phyloP scores from a whole-genome alignment of 2,113 vertebrate species.

The Sylvia atricapilla region DNA sequence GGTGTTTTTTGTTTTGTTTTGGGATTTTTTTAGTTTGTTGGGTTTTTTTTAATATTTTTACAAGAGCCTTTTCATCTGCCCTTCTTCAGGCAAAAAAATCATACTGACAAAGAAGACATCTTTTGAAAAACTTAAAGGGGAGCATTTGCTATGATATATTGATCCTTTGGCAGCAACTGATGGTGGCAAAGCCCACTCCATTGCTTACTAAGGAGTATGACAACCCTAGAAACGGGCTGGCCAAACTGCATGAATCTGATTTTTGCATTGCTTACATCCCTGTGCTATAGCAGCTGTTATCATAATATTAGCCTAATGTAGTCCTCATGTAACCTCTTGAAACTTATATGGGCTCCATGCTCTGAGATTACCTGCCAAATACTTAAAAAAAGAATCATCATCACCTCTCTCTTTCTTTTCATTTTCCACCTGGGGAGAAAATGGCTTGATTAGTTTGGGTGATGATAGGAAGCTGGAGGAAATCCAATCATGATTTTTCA shows the following conservation, averaged over 20 bases:
- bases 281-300: conserved; percentile 31
- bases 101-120: neutral
- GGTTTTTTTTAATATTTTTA: neutral
- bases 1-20: neutral
- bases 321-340: conserved; percentile 43
- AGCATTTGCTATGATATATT: neutral
- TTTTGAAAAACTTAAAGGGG: neutral
- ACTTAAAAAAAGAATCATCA: conserved; percentile 3
- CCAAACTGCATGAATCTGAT: neutral
- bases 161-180: neutral
- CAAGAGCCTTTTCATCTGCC: neutral
- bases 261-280: neutral
- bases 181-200: neutral
- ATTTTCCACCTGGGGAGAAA: conserved; percentile 50
- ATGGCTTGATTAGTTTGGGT: conserved; percentile 46
- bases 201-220: conserved; percentile 11
- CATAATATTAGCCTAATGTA: neutral
- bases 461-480: conserved; percentile 41
- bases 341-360: neutral
- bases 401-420: conserved; percentile 23
- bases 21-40: no score
- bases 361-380: conserved; percentile 28
- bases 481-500: conserved; percentile 47
- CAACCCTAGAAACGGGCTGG: neutral
- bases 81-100: neutral